phyloP scores from a whole-genome alignment of 2,888 invertebrate genomes.

The Merodon equestris region DNA sequence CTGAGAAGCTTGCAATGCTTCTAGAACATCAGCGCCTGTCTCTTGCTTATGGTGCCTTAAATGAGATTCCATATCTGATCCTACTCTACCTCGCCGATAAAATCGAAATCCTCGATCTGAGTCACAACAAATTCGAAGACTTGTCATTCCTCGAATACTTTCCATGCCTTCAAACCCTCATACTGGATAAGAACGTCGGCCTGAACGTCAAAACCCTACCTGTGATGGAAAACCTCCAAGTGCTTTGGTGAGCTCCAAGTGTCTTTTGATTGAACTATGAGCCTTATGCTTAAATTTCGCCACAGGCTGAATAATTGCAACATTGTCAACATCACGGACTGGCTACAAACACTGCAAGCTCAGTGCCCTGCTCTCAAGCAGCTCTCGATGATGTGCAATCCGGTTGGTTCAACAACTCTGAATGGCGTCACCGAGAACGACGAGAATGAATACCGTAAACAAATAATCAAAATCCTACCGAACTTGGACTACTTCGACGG shows the following conservation, averaged over 20 bases:
- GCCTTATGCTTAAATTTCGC: background rate
- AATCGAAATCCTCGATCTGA: slow-evolving; percentile 84
- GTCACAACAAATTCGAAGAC: slow-evolving; percentile 86
- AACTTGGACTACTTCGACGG: slow-evolving; percentile 70
- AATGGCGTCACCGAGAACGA: slow-evolving; percentile 81
- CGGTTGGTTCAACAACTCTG: slow-evolving; percentile 85
- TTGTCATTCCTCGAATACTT: slow-evolving; percentile 85
- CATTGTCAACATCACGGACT: slow-evolving; percentile 83
- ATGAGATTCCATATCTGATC: slow-evolving; percentile 82
- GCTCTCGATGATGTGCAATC: slow-evolving; percentile 88
- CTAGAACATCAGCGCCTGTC: slow-evolving; percentile 74
- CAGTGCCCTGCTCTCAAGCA: slow-evolving; percentile 86
- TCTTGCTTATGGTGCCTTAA: slow-evolving; percentile 83
- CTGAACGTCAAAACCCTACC: slow-evolving; percentile 85
- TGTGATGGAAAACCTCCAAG: slow-evolving; percentile 83
- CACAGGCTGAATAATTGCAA: slow-evolving; percentile 83
- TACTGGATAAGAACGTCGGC: slow-evolving; percentile 88
- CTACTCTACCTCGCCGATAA: slow-evolving; percentile 81
- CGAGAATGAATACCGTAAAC: slow-evolving; percentile 73
- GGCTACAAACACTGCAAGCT: slow-evolving; percentile 83
- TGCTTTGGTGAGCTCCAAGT: slow-evolving; percentile 82
- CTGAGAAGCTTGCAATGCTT: slow-evolving; percentile 36
- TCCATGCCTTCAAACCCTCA: slow-evolving; percentile 84
- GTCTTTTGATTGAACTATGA: background rate
- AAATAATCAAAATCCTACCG: slow-evolving; percentile 69